Conservation (phyloP, 2,113 vertebrate species). For the Thalassoma bifasciatum region DNA sequence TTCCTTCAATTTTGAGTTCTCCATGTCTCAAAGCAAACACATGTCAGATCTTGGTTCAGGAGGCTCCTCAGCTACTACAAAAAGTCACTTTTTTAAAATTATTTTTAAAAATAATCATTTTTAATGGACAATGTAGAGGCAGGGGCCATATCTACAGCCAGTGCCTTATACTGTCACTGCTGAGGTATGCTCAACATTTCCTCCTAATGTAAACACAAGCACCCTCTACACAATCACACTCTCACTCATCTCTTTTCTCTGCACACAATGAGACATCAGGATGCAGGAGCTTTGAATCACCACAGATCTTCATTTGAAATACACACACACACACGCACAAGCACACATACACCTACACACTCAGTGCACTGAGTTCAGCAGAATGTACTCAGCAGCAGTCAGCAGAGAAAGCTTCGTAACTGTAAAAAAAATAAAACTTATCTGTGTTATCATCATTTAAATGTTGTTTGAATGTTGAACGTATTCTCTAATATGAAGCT, state of each 20-base stretch:
- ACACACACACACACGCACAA: not conserved
- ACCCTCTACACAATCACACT: constrained; percentile 40
- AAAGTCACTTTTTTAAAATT: constrained; percentile 14
- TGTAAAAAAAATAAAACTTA: not conserved
- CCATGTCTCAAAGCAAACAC: not conserved
- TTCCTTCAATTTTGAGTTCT: constrained; percentile 7
- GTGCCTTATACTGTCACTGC: constrained; percentile 56
- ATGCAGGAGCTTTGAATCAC: constrained; percentile 7
- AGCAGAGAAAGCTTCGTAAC: not conserved
- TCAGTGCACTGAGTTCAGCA: not conserved
- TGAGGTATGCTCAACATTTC: constrained; percentile 78
- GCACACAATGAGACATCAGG: constrained; percentile 3
- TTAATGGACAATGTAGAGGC: constrained; percentile 27
- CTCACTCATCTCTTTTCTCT: constrained; percentile 23
- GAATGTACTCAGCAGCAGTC: not conserved
- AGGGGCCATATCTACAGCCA: constrained; percentile 36
- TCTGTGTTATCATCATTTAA: not conserved
- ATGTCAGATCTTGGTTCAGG: not conserved
- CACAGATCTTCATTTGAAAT: constrained; percentile 12
- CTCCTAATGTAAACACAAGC: constrained; percentile 75
- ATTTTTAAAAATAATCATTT: constrained; percentile 38
- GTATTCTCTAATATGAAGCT: not conserved
- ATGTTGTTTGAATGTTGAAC: not conserved
- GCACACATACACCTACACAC: constrained; percentile 6
- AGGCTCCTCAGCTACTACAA: constrained; percentile 33